Evolutionary conservation across 2,113 vertebrate genomes (phyloP).

Genomic region (Rafetus swinhoei): DNA sequence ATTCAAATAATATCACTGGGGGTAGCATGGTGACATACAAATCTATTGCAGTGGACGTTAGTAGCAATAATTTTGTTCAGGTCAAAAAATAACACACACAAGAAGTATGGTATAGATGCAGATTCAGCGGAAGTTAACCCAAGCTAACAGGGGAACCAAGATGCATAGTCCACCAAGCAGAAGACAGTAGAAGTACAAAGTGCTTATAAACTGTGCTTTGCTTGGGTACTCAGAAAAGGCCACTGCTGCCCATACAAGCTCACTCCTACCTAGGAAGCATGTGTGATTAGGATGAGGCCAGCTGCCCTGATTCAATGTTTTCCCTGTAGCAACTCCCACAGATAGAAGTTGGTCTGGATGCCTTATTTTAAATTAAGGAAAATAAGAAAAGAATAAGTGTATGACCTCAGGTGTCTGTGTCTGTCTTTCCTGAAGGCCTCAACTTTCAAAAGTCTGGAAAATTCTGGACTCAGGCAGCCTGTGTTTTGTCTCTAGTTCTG

Average conservation of each 20-base stretch:
- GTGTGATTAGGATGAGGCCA: neutral
- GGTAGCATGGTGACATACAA: neutral
- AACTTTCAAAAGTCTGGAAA: neutral
- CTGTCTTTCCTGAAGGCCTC: neutral
- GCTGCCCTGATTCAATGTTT: neutral
- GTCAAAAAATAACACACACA: neutral
- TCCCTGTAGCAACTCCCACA: neutral
- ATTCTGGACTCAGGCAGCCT: neutral
- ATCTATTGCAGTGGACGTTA: rapidly evolving
- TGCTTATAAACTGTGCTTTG: neutral
- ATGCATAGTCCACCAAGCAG: neutral
- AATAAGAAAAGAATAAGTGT: neutral
- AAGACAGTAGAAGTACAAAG: neutral
- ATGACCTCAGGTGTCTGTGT: neutral
- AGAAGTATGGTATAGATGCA: neutral
- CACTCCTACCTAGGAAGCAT: neutral
- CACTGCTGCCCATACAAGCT: neutral
- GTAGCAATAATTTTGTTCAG: neutral
- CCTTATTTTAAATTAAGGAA: neutral
- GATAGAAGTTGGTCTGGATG: neutral
- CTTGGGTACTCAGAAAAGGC: neutral
- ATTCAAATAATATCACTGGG: neutral
- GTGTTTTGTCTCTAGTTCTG: neutral
- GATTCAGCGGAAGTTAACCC: neutral
- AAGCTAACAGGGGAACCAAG: neutral